Conservation (phyloP, 2,113 vertebrate species). For the Festucalex cinctus region DNA sequence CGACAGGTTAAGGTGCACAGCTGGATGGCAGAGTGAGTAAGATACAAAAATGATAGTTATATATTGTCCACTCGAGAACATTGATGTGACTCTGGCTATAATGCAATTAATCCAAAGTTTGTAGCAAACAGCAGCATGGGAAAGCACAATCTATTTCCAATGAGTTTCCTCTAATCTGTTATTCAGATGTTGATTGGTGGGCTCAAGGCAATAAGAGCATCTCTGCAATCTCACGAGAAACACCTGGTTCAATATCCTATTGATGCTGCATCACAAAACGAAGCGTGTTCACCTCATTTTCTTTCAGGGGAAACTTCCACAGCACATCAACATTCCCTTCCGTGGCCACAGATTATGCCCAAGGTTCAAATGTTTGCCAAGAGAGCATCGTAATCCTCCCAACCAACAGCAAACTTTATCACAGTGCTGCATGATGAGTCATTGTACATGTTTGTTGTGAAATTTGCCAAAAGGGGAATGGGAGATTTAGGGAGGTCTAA, state of each 20-base stretch:
- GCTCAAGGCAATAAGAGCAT: conserved; percentile 32
- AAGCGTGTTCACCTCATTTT: conserved; percentile 23
- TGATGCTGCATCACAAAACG: conserved; percentile 45
- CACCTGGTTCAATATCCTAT: conserved; percentile 51
- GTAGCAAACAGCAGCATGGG: conserved; percentile 1
- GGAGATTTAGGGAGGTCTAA: conserved; percentile 55
- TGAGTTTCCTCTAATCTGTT: conserved; percentile 45
- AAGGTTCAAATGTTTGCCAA: conserved; percentile 35
- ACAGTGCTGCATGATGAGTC: conserved; percentile 52
- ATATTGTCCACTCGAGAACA: conserved; percentile 19
- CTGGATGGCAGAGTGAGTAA: background rate
- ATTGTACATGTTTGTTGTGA: conserved; percentile 52
- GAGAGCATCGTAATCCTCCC: conserved; percentile 47
- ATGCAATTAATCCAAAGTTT: conserved; percentile 15
- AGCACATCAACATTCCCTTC: conserved; percentile 36
- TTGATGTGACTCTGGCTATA: conserved; percentile 16
- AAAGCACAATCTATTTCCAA: conserved; percentile 34
- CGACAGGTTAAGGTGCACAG: background rate
- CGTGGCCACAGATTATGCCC: conserved; percentile 11
- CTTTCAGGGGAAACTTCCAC: conserved; percentile 17
- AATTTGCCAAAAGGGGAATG: conserved; percentile 47
- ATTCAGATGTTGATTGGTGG: conserved; percentile 25
- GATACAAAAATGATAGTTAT: conserved; percentile 9
- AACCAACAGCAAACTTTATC: conserved; percentile 59
- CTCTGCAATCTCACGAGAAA: conserved; percentile 44